These are phyloP conservation scores for Neodontobutis hainanensis DNA, from an alignment of 2,113 vertebrate species.

Conservation along the genomic window DNA sequence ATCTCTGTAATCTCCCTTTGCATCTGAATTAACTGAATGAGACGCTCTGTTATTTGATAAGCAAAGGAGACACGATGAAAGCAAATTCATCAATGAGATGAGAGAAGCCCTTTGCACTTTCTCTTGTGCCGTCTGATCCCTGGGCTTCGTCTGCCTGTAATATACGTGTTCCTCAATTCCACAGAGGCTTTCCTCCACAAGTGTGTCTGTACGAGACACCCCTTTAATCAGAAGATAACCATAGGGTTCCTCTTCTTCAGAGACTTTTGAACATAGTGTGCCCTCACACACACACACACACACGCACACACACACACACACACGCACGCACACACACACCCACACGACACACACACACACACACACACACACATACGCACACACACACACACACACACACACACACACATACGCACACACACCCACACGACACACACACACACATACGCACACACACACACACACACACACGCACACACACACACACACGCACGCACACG, in stretches of 20 bases:
- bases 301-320: conserved; percentile 8
- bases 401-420: conserved; percentile 7
- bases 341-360: too few species aligned
- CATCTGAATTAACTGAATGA: background rate
- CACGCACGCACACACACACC: conserved; percentile 4
- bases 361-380: too few species aligned
- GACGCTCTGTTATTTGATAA: conserved; percentile 9
- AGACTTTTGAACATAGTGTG: conserved; percentile 40
- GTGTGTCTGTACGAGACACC: conserved; percentile 35
- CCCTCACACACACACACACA: background rate
- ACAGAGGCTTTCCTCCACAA: conserved; percentile 34
- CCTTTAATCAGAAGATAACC: conserved; percentile 61
- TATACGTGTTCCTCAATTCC: conserved; percentile 38
- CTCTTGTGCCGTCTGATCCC: conserved; percentile 45
- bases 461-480: background rate
- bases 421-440: background rate
- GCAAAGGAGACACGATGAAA: conserved; percentile 25
- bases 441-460: too few species aligned
- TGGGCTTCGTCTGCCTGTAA: conserved; percentile 43
- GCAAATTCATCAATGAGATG: conserved; percentile 28
- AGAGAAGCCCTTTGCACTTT: conserved; percentile 47
- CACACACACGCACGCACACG: background rate
- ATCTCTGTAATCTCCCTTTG: background rate
- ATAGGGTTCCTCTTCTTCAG: conserved; percentile 38
- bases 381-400: conserved; percentile 14